Evolutionary conservation across 2,888 invertebrate genomes (phyloP).

Genomic region (Alloplasta piceator): DNA sequence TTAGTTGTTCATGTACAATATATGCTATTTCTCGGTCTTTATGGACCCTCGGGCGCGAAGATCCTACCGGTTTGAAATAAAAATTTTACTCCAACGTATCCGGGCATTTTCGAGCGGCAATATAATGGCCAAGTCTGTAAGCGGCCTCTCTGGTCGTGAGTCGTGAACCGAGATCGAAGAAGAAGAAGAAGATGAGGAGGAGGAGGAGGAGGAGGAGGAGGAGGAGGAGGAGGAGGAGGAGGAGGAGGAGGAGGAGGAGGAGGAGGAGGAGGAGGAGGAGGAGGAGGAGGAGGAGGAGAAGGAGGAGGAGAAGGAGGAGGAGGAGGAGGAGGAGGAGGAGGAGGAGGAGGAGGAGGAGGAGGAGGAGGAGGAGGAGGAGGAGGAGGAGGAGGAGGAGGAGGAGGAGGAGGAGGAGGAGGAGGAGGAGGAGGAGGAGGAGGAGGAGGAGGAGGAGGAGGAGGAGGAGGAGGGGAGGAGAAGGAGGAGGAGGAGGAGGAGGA

Average conservation of each 20-base stretch:
- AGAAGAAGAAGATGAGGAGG: constrained; percentile 9
- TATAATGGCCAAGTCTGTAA: constrained; percentile 48
- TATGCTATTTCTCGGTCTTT: constrained; percentile 1
- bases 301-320: too few relatives aligned
- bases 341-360: constrained; percentile 12
- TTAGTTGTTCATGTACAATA: constrained; percentile 19
- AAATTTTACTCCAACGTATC: constrained; percentile 50
- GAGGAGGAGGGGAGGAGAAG: too few relatives aligned
- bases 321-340: constrained; percentile 15
- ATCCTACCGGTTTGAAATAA: constrained; percentile 58
- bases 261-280: constrained; percentile 9
- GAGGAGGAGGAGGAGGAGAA: constrained; percentile 12
- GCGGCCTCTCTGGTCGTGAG: constrained; percentile 31
- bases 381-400: constrained; percentile 1
- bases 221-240: constrained; percentile 16
- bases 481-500: too few relatives aligned
- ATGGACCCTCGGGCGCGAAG: constrained; percentile 33
- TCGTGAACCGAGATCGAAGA: constrained; percentile 37
- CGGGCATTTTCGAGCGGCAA: constrained; percentile 49
- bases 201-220: constrained; percentile 15
- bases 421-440: constrained; percentile 13
- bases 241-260: constrained; percentile 17
- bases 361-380: constrained; percentile 19
- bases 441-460: constrained; percentile 9
- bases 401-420: constrained; percentile 19